Evolutionary conservation across 2,888 invertebrate species (phyloP).

Genomic region (Myopa testacea): DNA sequence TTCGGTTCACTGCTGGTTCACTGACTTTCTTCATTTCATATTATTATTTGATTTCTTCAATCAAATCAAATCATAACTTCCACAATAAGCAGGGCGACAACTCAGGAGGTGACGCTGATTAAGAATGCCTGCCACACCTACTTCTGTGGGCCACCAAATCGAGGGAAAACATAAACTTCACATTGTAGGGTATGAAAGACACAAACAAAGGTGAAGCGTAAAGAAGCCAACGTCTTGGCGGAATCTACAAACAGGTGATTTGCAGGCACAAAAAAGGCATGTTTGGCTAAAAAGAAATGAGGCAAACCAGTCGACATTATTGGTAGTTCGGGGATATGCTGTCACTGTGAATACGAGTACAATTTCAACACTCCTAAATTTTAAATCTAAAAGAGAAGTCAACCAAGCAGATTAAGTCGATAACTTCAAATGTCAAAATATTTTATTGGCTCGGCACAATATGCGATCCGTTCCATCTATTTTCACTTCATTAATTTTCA

Average conservation of each 20-base stretch:
- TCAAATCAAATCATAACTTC: no score
- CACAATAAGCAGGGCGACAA: no score
- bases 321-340: slow-evolving; percentile 9
- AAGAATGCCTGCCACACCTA: no score
- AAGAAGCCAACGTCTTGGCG: slow-evolving; percentile 43
- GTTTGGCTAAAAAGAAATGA: slow-evolving; percentile 19
- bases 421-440: slow-evolving; percentile 67
- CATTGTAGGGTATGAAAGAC: slow-evolving; percentile 24
- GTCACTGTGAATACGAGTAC: slow-evolving; percentile 4
- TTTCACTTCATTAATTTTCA: slow-evolving; percentile 68
- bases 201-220: slow-evolving; percentile 12
- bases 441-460: slow-evolving; percentile 67
- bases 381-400: slow-evolving; percentile 54
- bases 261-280: slow-evolving; percentile 33
- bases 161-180: slow-evolving; percentile 32
- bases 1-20: no score
- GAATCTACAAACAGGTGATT: slow-evolving; percentile 55
- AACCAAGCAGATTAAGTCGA: slow-evolving; percentile 67
- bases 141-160: no score
- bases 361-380: slow-evolving; percentile 25
- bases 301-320: slow-evolving; percentile 6
- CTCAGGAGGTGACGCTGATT: no score
- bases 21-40: no score
- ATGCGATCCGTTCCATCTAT: slow-evolving; percentile 68
- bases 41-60: no score